Evolutionary conservation across 2,888 invertebrate species (phyloP).

Genomic region (Harmothoe impar): DNA sequence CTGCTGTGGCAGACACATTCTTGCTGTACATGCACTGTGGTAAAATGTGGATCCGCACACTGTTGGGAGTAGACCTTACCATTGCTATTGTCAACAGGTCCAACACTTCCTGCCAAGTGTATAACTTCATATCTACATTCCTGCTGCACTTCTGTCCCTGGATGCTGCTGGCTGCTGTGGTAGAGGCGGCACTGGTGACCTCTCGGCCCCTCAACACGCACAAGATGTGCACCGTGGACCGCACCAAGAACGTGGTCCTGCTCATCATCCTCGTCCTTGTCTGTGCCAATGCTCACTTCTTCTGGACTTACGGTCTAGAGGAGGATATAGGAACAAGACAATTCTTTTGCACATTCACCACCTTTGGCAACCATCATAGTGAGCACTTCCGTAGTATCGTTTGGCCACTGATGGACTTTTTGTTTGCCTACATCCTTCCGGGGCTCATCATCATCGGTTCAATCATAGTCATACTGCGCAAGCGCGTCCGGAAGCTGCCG

Average conservation of each 20-base stretch:
- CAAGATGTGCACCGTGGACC: constrained; percentile 78
- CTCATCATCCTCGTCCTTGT: constrained; percentile 79
- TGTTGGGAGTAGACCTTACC: constrained; percentile 41
- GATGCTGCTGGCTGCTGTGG: constrained; percentile 78
- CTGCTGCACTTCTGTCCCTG: constrained; percentile 78
- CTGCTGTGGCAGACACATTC: constrained; percentile 76
- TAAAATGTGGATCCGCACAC: constrained; percentile 75
- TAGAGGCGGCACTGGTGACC: constrained; percentile 78
- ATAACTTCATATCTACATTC: constrained; percentile 78
- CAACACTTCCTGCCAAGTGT: constrained; percentile 67
- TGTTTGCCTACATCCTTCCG: constrained; percentile 76
- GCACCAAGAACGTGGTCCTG: constrained; percentile 78
- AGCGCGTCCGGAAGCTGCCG: constrained; percentile 28
- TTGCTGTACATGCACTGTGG: constrained; percentile 79
- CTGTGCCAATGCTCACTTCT: constrained; percentile 81
- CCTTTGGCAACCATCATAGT: constrained; percentile 65
- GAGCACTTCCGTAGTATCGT: constrained; percentile 75
- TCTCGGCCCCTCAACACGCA: constrained; percentile 74
- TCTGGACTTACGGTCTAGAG: constrained; percentile 81
- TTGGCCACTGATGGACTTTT: constrained; percentile 78
- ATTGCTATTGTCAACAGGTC: constrained; percentile 56
- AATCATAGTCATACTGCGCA: constrained; percentile 70
- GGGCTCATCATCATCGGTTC: constrained; percentile 72
- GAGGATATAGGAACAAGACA: constrained; percentile 4
- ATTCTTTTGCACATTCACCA: constrained; percentile 67